Evolutionary conservation across 2,797 vertebrate species (phyloP).

Genomic region (Hyperoplus immaculatus): DNA sequence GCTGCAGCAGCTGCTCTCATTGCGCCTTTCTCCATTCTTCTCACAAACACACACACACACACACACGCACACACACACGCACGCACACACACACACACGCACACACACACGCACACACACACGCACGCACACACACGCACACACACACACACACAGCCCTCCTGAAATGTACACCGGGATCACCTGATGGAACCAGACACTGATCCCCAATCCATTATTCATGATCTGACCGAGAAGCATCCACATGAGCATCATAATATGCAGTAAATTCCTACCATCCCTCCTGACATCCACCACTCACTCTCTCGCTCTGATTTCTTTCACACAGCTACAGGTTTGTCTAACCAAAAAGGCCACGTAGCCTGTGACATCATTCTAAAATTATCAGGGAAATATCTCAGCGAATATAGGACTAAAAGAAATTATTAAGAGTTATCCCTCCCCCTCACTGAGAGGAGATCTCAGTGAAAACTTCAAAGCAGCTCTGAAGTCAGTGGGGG

Average conservation of each 20-base stretch:
- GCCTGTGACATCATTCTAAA: slow-evolving; percentile 54
- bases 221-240: slow-evolving; percentile 62
- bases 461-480: slow-evolving; percentile 77
- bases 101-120: slow-evolving; percentile 40
- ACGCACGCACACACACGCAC: slow-evolving; percentile 38
- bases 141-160: slow-evolving; percentile 36
- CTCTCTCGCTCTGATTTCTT: neutral
- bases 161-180: slow-evolving; percentile 70
- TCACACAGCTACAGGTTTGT: slow-evolving; percentile 1
- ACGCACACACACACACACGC: slow-evolving; percentile 41
- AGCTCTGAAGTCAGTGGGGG: slow-evolving; percentile 78
- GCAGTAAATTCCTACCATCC: slow-evolving; percentile 47
- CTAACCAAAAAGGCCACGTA: slow-evolving; percentile 13
- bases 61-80: slow-evolving; percentile 25
- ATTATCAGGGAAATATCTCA: slow-evolving; percentile 30
- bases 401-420: slow-evolving; percentile 35
- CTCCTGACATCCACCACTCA: neutral
- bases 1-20: slow-evolving; percentile 76
- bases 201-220: slow-evolving; percentile 80
- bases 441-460: slow-evolving; percentile 40
- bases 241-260: slow-evolving; percentile 53
- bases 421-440: slow-evolving; percentile 27
- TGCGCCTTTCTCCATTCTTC: slow-evolving; percentile 65
- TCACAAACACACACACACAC: slow-evolving; percentile 41
- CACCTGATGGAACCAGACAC: slow-evolving; percentile 78